These are phyloP conservation scores for Alaudala cheleensis DNA, from an alignment of 2,113 vertebrate species.

Conservation along the genomic window DNA sequence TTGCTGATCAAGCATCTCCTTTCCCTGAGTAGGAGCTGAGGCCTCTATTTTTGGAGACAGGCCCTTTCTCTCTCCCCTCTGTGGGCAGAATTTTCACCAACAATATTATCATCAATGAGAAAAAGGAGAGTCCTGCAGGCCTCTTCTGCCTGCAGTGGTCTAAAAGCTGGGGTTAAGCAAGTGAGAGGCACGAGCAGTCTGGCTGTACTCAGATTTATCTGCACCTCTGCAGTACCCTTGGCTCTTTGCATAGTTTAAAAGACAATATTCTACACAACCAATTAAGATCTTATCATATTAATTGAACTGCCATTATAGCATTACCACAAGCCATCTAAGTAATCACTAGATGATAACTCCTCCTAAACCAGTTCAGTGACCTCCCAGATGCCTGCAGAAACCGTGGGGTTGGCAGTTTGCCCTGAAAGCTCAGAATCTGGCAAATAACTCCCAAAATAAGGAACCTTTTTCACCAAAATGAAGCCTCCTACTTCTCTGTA, in stretches of 20 bases:
- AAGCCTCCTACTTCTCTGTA: background rate
- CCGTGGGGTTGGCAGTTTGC: background rate
- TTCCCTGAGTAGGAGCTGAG: background rate
- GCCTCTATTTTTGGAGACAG: background rate
- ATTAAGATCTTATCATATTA: constrained; percentile 74
- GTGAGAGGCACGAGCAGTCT: background rate
- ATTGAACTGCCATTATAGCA: constrained; percentile 68
- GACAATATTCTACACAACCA: constrained; percentile 66
- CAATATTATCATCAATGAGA: background rate
- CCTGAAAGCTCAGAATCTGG: constrained; percentile 7
- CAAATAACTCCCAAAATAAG: background rate
- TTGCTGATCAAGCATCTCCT: background rate
- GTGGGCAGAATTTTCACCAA: background rate
- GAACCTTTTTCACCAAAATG: background rate
- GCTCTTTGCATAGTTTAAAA: constrained; percentile 59
- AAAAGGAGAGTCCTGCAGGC: background rate
- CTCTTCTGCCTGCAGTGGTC: background rate
- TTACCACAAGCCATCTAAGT: constrained; percentile 59
- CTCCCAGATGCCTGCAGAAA: constrained; percentile 33
- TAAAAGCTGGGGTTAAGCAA: background rate
- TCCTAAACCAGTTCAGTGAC: constrained; percentile 31
- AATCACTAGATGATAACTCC: constrained; percentile 62
- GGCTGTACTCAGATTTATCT: constrained; percentile 47
- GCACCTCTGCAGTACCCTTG: constrained; percentile 30
- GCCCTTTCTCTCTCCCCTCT: background rate